Evolutionary conservation across 2,113 vertebrate genomes (phyloP).

Genomic region (Thamnophis sirtalis): DNA sequence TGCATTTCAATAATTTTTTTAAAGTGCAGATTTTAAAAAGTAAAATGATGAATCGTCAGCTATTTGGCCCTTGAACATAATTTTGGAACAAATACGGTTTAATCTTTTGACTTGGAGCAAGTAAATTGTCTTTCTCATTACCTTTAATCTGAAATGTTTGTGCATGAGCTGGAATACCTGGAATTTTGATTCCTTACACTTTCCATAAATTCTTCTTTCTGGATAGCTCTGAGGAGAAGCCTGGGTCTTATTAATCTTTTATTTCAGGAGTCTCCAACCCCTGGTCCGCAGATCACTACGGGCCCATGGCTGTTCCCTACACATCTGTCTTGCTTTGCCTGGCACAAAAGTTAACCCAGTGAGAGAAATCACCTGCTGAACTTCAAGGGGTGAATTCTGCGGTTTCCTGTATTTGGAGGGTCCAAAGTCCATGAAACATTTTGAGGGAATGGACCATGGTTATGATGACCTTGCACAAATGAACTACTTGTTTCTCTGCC

Average conservation of each 20-base stretch:
- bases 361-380: background rate
- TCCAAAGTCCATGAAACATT: rapidly evolving
- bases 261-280: background rate
- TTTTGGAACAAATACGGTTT: background rate
- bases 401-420: background rate
- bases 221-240: background rate
- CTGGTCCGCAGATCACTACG: background rate
- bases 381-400: background rate
- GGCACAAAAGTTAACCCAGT: background rate
- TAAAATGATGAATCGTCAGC: background rate
- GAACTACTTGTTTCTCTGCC: conserved; percentile 12
- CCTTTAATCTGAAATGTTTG: background rate
- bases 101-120: background rate
- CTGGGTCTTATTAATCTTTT: background rate
- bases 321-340: background rate
- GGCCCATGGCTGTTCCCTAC: background rate
- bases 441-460: background rate
- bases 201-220: background rate
- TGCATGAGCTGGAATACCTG: background rate
- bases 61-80: background rate
- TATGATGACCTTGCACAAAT: background rate
- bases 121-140: background rate
- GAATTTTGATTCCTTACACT: background rate
- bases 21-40: background rate
- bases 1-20: background rate